Evolutionary conservation across 2,888 invertebrate species (phyloP), one percentile per base, ranked within the genome.

Genomic region (Sabatieria punctata): DNA sequence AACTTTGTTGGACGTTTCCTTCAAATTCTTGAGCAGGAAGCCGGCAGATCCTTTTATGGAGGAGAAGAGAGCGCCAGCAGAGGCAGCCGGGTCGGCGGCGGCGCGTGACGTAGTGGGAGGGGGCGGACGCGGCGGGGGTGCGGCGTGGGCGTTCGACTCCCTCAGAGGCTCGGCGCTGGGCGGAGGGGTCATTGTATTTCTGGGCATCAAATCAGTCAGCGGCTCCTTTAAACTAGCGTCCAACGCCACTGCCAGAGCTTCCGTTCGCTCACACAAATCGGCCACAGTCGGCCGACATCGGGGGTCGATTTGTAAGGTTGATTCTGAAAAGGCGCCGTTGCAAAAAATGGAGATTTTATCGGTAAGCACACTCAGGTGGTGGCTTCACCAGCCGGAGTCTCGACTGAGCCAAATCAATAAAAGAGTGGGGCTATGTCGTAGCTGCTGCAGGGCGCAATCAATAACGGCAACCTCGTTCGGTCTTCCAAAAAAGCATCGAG

Each of bases 1-100:
- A 37, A 95, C 88, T 73, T 89, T 91, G 33, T 80, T 81, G 21
- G 91, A 88, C 0, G 89, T 91, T 62, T 93, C 93, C 67, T 88
- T 89, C 25, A 95, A 71, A 64, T 89, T 91, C 62, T 86, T 88
- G 50, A 93, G 73, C 59, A 91, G 79, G 61, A 79, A 86, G 2
- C 89, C 86, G 22, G 91, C 89, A 43, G 89, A 88, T 23, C 89
- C 89, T 65, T 79, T 81, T 27, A 93, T 73, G 0, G 86, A 85
- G 2, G 84, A 65, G 52, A 71, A 68, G 81, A 69, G 23, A 18
- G 11, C n/a, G 45, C 18, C 1, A 35, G 24, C 23, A 40, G 49
- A 18, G 49, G 40, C 22, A 50, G 41, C 18, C 38, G 39, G 26
- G 50, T 38, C 4, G 46, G 43, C 19, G 43, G 30, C 47, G 47